Percentiles rank a stretch among this genome's conserved stretches.
phyloP scores from a whole-genome alignment of 2,797 vertebrate species.

The Anas bernieri region DNA sequence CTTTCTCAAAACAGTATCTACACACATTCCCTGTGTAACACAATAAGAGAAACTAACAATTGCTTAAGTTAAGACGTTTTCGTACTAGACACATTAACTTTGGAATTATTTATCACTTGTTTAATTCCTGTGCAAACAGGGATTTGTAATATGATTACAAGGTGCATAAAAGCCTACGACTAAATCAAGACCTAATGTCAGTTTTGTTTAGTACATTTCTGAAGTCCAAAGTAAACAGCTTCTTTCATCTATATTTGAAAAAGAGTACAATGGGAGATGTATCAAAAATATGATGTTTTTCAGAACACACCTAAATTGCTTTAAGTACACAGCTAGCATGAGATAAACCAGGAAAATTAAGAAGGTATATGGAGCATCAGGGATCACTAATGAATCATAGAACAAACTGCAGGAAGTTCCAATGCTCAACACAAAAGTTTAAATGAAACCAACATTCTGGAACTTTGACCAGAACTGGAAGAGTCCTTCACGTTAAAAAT shows the following conservation, averaged over 20 bases:
- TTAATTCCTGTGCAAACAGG: neutral
- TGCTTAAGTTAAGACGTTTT: neutral
- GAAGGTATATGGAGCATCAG: neutral
- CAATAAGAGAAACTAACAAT: neutral
- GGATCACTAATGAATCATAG: neutral
- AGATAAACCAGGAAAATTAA: neutral
- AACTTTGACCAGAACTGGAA: neutral
- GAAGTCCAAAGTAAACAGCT: neutral
- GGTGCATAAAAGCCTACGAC: fast-evolving
- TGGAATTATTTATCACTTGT: neutral
- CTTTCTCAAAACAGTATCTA: neutral
- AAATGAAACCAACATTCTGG: fast-evolving
- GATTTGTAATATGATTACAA: neutral
- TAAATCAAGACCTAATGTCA: neutral
- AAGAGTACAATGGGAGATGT: neutral
- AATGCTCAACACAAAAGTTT: neutral
- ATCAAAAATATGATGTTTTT: neutral
- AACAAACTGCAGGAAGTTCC: neutral
- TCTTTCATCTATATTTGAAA: neutral
- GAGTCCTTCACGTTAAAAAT: neutral
- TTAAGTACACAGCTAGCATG: neutral
- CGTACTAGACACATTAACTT: neutral
- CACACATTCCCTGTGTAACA: neutral
- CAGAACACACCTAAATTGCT: neutral
- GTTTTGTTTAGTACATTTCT: neutral